These are phyloP conservation scores for Magallana angulata DNA, from an alignment of 1,140 invertebrate species.

Conservation along the genomic window DNA sequence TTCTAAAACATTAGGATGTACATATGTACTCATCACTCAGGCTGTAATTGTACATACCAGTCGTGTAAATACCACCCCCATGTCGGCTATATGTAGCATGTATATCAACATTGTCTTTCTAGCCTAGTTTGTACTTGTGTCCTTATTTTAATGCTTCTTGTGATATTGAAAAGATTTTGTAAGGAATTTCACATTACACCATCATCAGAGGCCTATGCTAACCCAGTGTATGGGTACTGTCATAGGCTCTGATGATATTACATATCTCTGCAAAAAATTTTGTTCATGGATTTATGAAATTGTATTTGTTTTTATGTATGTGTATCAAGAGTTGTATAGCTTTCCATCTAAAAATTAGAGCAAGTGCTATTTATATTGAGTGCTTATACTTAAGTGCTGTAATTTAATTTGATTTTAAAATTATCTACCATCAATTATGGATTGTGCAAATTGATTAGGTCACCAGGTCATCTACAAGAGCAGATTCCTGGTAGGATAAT, in stretches of 20 bases:
- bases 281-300: too few species aligned
- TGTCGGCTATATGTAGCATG: background rate
- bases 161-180: constrained; percentile 25
- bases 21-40: background rate
- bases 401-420: background rate
- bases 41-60: background rate
- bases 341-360: too few species aligned
- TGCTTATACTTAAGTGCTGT: background rate
- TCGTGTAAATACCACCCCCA: background rate
- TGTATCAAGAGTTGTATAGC: too few species aligned
- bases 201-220: too few species aligned
- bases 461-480: too few species aligned
- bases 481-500: too few species aligned
- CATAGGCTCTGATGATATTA: too few species aligned
- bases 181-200: background rate
- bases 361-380: background rate
- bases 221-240: too few species aligned
- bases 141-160: constrained; percentile 25
- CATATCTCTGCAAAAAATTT: too few species aligned
- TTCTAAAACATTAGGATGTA: background rate
- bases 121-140: constrained; percentile 16
- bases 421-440: background rate
- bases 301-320: too few species aligned
- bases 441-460: too few species aligned
- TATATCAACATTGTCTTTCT: constrained; percentile 15